Conservation (phyloP, 2,113 vertebrate species). For the Otis tarda region DNA sequence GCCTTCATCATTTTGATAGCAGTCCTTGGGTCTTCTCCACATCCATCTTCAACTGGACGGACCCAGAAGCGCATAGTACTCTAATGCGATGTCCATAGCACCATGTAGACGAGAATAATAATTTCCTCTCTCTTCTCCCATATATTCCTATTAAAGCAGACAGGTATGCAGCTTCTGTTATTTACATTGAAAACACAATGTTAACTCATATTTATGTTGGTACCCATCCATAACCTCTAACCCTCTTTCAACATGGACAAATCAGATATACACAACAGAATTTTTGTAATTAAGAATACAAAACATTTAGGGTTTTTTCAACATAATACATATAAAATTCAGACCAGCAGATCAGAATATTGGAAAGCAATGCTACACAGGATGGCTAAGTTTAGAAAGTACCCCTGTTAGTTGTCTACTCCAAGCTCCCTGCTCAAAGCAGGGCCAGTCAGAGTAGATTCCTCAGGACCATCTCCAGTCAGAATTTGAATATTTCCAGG, state of each 20-base stretch:
- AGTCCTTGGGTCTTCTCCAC: neutral
- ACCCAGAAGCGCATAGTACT: neutral
- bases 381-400: neutral
- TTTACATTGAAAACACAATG: neutral
- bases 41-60: neutral
- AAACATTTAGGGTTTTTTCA: neutral
- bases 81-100: neutral
- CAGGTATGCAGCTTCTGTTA: neutral
- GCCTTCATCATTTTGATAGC: neutral
- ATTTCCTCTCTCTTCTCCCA: neutral
- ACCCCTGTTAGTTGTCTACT: neutral
- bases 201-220: neutral
- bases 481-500: neutral
- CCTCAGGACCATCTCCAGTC: neutral
- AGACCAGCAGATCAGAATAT: neutral
- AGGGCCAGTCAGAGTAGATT: fast-evolving
- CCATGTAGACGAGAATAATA: neutral
- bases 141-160: neutral
- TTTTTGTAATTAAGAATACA: neutral
- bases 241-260: neutral
- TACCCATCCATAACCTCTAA: neutral
- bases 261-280: neutral
- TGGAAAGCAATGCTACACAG: neutral
- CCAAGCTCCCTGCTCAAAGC: neutral
- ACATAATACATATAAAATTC: neutral